phyloP scores from a whole-genome alignment of 92 coral and sea anemone genomes.

The Palythoa caribaeorum region DNA sequence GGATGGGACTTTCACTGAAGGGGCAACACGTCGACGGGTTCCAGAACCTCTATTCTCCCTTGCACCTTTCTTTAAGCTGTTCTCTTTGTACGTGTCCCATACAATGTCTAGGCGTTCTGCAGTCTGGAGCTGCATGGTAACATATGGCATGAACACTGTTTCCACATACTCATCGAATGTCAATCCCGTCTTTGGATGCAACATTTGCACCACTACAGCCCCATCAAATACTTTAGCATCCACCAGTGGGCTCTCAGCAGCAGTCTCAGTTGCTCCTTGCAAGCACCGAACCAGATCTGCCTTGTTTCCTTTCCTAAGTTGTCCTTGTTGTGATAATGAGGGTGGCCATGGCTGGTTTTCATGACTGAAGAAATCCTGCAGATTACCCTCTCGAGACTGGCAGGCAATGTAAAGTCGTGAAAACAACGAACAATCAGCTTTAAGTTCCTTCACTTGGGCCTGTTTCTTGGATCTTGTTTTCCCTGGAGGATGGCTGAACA shows the following conservation, averaged over 20 bases:
- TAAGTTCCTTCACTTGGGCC: constrained; percentile 54
- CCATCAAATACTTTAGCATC: constrained; percentile 52
- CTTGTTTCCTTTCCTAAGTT: constrained; percentile 50
- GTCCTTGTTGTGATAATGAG: constrained; percentile 44
- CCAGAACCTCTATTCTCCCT: constrained; percentile 62
- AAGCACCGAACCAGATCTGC: constrained; percentile 30
- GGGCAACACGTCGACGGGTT: constrained; percentile 49
- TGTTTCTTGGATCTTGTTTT: constrained; percentile 52
- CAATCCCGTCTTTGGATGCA: constrained; percentile 48
- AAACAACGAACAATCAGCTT: constrained; percentile 54
- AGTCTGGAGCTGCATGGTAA: constrained; percentile 42
- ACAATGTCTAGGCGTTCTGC: constrained; percentile 48
- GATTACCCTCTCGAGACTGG: constrained; percentile 53
- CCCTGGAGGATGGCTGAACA: constrained; percentile 50
- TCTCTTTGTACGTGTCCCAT: constrained; percentile 46
- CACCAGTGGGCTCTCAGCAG: constrained; percentile 46
- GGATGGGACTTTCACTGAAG: constrained; percentile 38
- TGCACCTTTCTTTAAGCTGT: constrained; percentile 46
- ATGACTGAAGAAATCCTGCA: constrained; percentile 56
- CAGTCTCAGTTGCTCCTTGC: constrained; percentile 42
- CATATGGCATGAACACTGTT: constrained; percentile 51
- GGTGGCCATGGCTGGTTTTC: constrained; percentile 61
- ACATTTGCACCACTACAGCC: constrained; percentile 58
- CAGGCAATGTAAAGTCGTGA: constrained; percentile 59
- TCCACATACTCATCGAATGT: constrained; percentile 52